Percentiles rank a stretch among this genome's conserved stretches.
These are phyloP conservation scores for Cromileptes altivelis DNA, from an alignment of 2,113 vertebrate species.

Conservation along the genomic window DNA sequence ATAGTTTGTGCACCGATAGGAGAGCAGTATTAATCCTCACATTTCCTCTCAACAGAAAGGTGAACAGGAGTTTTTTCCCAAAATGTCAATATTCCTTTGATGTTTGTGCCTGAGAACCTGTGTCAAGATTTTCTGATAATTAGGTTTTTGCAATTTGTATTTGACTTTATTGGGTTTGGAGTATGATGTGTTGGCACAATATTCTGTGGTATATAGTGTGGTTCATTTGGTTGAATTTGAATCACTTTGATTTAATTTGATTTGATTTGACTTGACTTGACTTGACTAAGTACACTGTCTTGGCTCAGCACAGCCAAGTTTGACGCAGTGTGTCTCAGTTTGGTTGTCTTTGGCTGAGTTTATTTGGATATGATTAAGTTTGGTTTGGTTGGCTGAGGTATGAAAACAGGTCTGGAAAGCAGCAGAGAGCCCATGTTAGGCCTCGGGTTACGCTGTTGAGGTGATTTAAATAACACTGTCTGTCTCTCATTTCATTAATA, in stretches of 20 bases:
- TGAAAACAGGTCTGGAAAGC: slow-evolving; percentile 68
- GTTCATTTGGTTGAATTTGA: too few species aligned
- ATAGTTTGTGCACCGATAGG: too few species aligned
- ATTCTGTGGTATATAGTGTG: too few species aligned
- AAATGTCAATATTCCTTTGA: background rate
- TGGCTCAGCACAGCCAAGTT: slow-evolving; percentile 14
- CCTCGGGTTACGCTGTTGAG: slow-evolving; percentile 75
- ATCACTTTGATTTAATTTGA: background rate
- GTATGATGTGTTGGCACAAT: too few species aligned
- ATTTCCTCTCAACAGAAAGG: too few species aligned
- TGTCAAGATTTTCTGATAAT: background rate
- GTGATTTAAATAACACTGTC: slow-evolving; percentile 83
- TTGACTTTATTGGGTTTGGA: background rate
- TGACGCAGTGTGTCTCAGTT: background rate
- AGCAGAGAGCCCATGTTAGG: slow-evolving; percentile 59
- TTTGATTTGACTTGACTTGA: background rate
- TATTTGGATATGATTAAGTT: slow-evolving; percentile 61
- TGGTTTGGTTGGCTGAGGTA: slow-evolving; percentile 47
- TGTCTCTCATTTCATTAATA: slow-evolving; percentile 82
- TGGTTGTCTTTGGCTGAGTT: slow-evolving; percentile 21
- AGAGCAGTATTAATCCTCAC: background rate
- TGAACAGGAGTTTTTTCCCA: background rate
- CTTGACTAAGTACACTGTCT: background rate
- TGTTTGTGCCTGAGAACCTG: background rate
- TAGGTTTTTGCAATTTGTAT: background rate